A percentile compares a stretch with the other conserved stretches of the same genome.
phyloP scores from a whole-genome alignment of 2,113 vertebrate species.

The Coturnix japonica region DNA sequence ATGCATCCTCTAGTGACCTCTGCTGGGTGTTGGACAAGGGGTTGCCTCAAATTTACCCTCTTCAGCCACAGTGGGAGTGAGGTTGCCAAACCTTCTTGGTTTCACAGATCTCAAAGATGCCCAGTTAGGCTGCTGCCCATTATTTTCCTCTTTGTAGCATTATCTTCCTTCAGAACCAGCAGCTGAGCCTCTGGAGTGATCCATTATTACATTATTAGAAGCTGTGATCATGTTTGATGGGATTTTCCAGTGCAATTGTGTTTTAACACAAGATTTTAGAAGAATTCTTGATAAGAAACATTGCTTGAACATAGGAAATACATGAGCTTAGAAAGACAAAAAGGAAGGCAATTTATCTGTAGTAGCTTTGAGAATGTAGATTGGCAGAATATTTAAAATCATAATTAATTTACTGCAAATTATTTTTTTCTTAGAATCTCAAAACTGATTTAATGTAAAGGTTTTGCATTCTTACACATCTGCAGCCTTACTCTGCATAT shows the following conservation, averaged over 20 bases:
- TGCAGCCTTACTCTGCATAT: not conserved
- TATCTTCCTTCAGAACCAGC: not conserved
- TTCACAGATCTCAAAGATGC: not conserved
- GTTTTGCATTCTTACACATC: not conserved
- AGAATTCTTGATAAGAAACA: not conserved
- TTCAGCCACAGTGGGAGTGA: not conserved
- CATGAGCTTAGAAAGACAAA: not conserved
- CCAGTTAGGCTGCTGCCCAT: not conserved
- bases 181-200: not conserved
- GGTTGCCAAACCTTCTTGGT: not conserved
- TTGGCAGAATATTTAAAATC: not conserved
- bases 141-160: not conserved
- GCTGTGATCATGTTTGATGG: not conserved
- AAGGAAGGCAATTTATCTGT: not conserved
- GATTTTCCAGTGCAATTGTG: not conserved
- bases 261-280: not conserved
- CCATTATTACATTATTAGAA: not conserved
- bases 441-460: not conserved
- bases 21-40: not conserved
- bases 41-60: not conserved
- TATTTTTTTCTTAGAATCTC: not conserved
- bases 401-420: not conserved
- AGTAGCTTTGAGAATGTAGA: not conserved
- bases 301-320: not conserved
- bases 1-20: slow-evolving; percentile 27